Conservation (phyloP, 2,888 invertebrate genomes). For the Beris morrisii region DNA sequence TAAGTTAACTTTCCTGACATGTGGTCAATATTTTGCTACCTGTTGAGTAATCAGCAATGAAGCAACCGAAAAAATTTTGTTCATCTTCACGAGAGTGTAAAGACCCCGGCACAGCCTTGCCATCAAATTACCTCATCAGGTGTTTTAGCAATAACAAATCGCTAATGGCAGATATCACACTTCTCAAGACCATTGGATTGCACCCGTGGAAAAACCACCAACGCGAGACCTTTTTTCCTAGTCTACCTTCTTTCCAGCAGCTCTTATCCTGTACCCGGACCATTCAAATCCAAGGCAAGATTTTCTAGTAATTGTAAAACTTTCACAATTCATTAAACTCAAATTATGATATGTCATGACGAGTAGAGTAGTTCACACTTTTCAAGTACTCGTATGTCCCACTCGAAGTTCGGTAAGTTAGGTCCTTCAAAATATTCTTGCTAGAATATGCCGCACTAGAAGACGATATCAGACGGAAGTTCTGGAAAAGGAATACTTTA, state of each 20-base stretch:
- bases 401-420: background rate
- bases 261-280: no score
- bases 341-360: conserved; percentile 28
- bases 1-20: no score
- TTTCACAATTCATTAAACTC: conserved; percentile 25
- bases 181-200: no score
- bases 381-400: conserved; percentile 14
- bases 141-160: conserved; percentile 18
- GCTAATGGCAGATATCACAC: background rate
- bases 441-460: no score
- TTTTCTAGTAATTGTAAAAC: conserved; percentile 20
- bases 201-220: no score
- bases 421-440: background rate
- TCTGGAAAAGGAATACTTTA: background rate
- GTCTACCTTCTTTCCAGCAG: no score
- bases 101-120: no score
- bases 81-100: no score
- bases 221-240: no score
- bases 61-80: no score
- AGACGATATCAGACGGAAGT: background rate
- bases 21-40: no score
- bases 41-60: no score
- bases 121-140: conserved; percentile 5
- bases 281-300: background rate
- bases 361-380: conserved; percentile 13